phyloP scores from a whole-genome alignment of 2,113 vertebrate species.

The Tetraodon nigroviridis region DNA sequence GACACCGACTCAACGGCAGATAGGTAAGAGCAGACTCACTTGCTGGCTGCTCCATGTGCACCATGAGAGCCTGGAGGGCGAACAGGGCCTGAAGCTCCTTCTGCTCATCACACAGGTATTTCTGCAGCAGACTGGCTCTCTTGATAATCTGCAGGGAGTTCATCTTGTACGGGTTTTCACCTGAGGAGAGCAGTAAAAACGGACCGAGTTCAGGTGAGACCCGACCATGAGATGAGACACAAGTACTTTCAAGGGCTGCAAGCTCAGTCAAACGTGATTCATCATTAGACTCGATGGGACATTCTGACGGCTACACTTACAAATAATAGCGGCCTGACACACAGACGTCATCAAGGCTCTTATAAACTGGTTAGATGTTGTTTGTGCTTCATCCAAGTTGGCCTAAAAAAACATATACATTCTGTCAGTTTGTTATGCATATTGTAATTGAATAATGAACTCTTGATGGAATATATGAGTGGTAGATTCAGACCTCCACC shows the following conservation, averaged over 20 bases:
- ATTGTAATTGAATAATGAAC: not conserved
- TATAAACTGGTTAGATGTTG: slow-evolving; percentile 80
- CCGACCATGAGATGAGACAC: too few species aligned
- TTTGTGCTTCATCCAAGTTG: slow-evolving; percentile 85
- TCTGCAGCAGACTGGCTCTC: slow-evolving; percentile 87
- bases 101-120: slow-evolving; percentile 85
- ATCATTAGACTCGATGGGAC: too few species aligned
- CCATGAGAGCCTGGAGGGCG: slow-evolving; percentile 91
- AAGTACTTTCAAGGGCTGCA: too few species aligned
- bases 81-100: slow-evolving; percentile 96
- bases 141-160: slow-evolving; percentile 76
- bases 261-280: too few species aligned
- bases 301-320: slow-evolving; percentile 73
- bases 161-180: slow-evolving; percentile 84
- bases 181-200: slow-evolving; percentile 53
- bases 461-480: too few species aligned
- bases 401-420: slow-evolving; percentile 64
- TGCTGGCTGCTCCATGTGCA: slow-evolving; percentile 93
- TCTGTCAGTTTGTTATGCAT: not conserved
- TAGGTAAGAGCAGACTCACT: slow-evolving; percentile 78
- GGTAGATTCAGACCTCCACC: slow-evolving; percentile 80
- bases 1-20: not conserved
- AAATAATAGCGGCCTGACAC: slow-evolving; percentile 89
- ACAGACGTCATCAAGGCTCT: slow-evolving; percentile 89
- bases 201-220: too few species aligned